Evolutionary conservation across 2,888 invertebrate species (phyloP), one percentile per base, ranked within the genome.

Genomic region (Hirtodrosophila trivittata): DNA sequence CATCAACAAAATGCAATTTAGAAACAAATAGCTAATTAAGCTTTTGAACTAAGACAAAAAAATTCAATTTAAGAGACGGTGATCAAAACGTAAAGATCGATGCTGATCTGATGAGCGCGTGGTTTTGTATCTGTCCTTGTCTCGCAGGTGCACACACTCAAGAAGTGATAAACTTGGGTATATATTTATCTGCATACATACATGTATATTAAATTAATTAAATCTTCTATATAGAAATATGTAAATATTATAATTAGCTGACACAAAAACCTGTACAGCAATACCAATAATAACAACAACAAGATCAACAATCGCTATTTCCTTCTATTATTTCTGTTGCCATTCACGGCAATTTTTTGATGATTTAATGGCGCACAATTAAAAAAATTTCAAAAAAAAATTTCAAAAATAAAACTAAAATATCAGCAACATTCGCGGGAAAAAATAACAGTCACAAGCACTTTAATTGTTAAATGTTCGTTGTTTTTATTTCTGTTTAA

Each of bases 281-380:
- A 25, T 42, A 63, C 2, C 18, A 21, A 21, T 21, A 21, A 5
- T 5, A 21, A 2, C 5, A 5, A 42, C 38, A 38, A 38, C 9
- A 59, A 46, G 12, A 39, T 35, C 39, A 46, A 56, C 47, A 37
- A 38, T 30, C 26, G 35, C 47, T 13, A 50, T 32, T 13, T 51
- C 25, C 14, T 46, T 35, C 43, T 51, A 10, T 28, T 10, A 41
- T 45, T 52, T 56, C 59, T 18, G 39, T 37, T 42, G 47, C 21
- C 37, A 51, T 38, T 38, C 45, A 13, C 33, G 65, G 35, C 25
- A 26, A 33, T 35, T 77, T 78, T 81, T 71, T 55, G 57, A 65
- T 78, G 63, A 75, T 76, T 75, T 63, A 75, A 69, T 78, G 49
- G 30, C 83, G 58, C 78, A 77, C 54, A 66, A 64, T 65, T 26